Percentiles rank a stretch among this genome's conserved stretches.
Evolutionary conservation across 2,888 invertebrate genomes (phyloP).

Genomic region (Acanthosoma haemorrhoidale): DNA sequence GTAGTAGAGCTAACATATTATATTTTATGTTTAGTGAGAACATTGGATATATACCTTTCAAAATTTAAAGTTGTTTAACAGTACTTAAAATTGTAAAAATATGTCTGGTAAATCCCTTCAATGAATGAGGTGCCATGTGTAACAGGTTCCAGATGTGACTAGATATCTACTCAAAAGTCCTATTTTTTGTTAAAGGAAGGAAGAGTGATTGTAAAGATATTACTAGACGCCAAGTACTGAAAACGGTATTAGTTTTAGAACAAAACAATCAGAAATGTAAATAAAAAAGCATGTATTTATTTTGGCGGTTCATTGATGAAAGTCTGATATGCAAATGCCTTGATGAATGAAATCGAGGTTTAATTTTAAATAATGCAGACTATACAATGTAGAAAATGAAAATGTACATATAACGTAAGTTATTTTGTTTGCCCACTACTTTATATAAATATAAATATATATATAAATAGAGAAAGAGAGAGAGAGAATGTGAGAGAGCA

Average conservation of each 20-base stretch:
- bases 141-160: background rate
- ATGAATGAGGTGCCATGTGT: background rate
- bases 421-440: slow-evolving; percentile 36
- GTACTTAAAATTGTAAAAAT: no score
- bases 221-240: slow-evolving; percentile 8
- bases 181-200: background rate
- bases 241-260: slow-evolving; percentile 3
- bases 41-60: no score
- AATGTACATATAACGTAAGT: slow-evolving; percentile 36
- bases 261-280: background rate
- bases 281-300: slow-evolving; percentile 3
- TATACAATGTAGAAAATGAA: slow-evolving; percentile 28
- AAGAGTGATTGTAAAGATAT: background rate
- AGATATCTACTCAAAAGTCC: background rate
- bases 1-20: no score
- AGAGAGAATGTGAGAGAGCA: background rate
- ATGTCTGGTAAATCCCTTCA: slow-evolving; percentile 5
- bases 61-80: no score
- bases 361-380: background rate
- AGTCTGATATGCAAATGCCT: slow-evolving; percentile 3
- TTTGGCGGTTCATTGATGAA: slow-evolving; percentile 2
- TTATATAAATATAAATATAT: slow-evolving; percentile 15
- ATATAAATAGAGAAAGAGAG: slow-evolving; percentile 9
- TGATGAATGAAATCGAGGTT: background rate
- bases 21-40: no score